Base-by-base conservation (phyloP, 92 coral and sea anemone species). In the Metridium senile region DNA sequence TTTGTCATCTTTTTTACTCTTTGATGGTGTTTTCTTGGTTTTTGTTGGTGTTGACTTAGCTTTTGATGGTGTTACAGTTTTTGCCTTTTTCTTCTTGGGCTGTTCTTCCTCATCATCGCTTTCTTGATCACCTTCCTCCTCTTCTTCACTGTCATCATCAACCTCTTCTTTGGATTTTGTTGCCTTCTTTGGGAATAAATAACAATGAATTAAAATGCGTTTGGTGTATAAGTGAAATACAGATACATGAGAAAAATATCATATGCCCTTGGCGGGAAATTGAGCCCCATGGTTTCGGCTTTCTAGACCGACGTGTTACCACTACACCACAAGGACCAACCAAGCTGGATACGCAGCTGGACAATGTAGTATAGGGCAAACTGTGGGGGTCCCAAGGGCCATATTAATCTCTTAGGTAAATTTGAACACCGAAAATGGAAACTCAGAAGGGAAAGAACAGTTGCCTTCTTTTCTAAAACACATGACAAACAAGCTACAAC, bases 21-120 rank as follows among this genome's bases (percentile, higher is more conserved):
- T 87, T 39, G 84, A 66, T 21, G 97, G 58, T n/a, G 58, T 21
- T 22, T 57, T 33, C 34, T 52, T 78, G 17, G 74, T 35, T 77
- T 89, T 89, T 49, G 76, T 69, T 33, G 84, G 82, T 2, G 84
- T 79, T 17, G 86, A 74, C 76, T 89, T 84, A 30, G 79, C 58
- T 78, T 78, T 84, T 28, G 49, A 10, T 3, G 72, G 47, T 22
- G 73, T 34, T 69, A 79, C 86, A 25, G 71, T 56, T 74, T 90
- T 90, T 80, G 82, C 82, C 70, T 87, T 90, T 84, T 90, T 90
- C 84, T 81, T 87, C 72, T 90, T 90, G 20, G 96, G 96, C 89
- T 90, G 74, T 66, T 78, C 83, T 25, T 13, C 21, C 58, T 72
- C 70, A 18, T 75, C 74, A 25, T 65, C 70, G 18, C 62, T 74